Evolutionary conservation across 1,140 invertebrate species (phyloP).

Genomic region (Brachionus paranguensis): DNA sequence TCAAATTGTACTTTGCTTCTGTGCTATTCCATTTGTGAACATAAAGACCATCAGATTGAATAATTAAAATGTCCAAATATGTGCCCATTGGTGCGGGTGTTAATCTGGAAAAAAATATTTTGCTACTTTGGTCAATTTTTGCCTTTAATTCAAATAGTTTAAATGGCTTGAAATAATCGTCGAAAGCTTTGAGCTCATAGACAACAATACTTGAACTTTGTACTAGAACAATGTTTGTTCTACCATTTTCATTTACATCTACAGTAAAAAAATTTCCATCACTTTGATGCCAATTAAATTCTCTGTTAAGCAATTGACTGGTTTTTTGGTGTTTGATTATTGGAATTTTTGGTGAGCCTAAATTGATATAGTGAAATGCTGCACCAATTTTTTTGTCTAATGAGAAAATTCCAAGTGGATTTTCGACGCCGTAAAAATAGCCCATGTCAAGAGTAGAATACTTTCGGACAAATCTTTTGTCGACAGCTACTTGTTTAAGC

Average conservation of each 20-base stretch:
- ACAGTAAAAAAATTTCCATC: not conserved
- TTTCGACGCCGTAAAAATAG: not conserved
- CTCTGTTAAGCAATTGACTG: not conserved
- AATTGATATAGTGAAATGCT: not conserved
- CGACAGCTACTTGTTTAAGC: not conserved
- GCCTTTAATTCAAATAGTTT: conserved; percentile 6
- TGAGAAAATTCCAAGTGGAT: not conserved
- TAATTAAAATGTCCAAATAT: not conserved
- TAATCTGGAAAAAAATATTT: no score
- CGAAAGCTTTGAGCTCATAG: not conserved
- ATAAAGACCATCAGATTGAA: not conserved
- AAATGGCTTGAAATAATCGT: not conserved
- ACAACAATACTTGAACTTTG: not conserved
- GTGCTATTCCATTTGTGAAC: not conserved
- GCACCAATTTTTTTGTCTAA: not conserved
- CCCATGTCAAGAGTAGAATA: not conserved
- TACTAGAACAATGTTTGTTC: not conserved
- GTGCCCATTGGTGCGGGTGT: not conserved
- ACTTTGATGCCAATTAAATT: not conserved
- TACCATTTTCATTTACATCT: not conserved
- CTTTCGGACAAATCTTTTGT: not conserved
- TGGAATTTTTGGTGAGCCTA: not conserved
- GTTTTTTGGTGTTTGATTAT: not conserved
- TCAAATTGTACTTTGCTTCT: not conserved
- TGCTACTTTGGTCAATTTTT: no score